These are phyloP conservation scores for Agrotis clavis DNA, from an alignment of 2,888 invertebrate genomes.

Conservation along the genomic window DNA sequence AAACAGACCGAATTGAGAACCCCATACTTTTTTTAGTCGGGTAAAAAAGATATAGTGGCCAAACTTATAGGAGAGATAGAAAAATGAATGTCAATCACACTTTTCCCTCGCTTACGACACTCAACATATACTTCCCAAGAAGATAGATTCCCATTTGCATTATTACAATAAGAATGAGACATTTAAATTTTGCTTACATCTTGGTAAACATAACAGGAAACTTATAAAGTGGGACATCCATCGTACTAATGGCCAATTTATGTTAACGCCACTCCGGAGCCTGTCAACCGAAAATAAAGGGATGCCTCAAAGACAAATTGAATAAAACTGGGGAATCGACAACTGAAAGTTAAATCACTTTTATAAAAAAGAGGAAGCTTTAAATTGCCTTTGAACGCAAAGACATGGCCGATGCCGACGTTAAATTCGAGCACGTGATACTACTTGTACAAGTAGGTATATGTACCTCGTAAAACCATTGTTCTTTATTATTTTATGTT, in stretches of 20 bases:
- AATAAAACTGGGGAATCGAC: constrained; percentile 53
- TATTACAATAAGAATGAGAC: constrained; percentile 46
- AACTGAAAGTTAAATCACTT: constrained; percentile 41
- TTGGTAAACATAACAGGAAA: constrained; percentile 58
- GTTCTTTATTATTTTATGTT: no score
- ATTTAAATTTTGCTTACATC: constrained; percentile 54
- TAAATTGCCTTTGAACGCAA: not conserved
- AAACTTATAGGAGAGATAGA: not conserved
- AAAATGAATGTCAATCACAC: constrained; percentile 11
- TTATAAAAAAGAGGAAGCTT: not conserved
- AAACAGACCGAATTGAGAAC: no score
- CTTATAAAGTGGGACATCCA: constrained; percentile 60
- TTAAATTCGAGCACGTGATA: not conserved
- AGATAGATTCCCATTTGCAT: constrained; percentile 47
- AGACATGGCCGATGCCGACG: not conserved
- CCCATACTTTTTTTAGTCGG: no score
- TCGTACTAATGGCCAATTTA: constrained; percentile 66
- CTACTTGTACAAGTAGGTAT: not conserved
- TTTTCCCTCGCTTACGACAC: constrained; percentile 13
- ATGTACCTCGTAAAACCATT: no score
- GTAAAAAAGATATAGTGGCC: not conserved
- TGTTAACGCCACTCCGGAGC: constrained; percentile 61
- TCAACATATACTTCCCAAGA: constrained; percentile 21
- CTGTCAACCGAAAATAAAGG: constrained; percentile 55
- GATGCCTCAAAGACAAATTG: constrained; percentile 59